phyloP scores from a whole-genome alignment of 2,113 vertebrate genomes.

The Poecilia latipinna region DNA sequence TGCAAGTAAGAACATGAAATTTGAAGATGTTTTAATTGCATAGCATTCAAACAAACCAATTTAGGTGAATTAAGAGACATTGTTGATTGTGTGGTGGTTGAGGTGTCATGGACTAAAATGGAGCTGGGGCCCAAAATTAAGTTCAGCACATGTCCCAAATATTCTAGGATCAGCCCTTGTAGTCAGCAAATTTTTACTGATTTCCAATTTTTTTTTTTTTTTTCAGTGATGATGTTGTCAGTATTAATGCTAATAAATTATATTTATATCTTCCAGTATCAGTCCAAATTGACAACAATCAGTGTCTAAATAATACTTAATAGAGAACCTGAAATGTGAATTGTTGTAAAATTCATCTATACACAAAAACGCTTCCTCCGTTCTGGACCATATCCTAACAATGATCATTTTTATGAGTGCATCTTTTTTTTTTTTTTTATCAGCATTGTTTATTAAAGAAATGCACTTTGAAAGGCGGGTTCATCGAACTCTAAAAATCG shows the following conservation, averaged over 20 bases:
- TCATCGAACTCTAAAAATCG: slow-evolving; percentile 66
- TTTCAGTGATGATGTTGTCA: background rate
- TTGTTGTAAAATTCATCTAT: slow-evolving; percentile 47
- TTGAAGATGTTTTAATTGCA: too few relatives aligned
- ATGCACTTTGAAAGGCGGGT: slow-evolving; percentile 63
- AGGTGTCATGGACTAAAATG: too few relatives aligned
- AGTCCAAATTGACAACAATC: slow-evolving; percentile 45
- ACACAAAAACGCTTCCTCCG: slow-evolving; percentile 28
- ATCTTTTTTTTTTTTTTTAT: slow-evolving; percentile 49
- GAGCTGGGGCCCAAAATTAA: background rate
- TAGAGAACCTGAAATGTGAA: slow-evolving; percentile 30
- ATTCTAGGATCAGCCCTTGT: background rate
- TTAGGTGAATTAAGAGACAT: too few relatives aligned
- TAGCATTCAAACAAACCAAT: too few relatives aligned
- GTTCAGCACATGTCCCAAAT: too few relatives aligned
- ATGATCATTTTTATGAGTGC: slow-evolving; percentile 50
- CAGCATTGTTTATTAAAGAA: slow-evolving; percentile 75
- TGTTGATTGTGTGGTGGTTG: background rate
- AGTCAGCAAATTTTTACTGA: background rate
- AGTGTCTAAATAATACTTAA: slow-evolving; percentile 59
- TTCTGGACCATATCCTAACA: slow-evolving; percentile 53
- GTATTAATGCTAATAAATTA: background rate
- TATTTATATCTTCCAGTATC: background rate
- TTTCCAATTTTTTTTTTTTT: background rate
- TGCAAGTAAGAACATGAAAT: too few relatives aligned